Evolutionary conservation across 2,113 vertebrate genomes (phyloP), one percentile per base, ranked within the genome.

Genomic region (Orthonyx spaldingii): DNA sequence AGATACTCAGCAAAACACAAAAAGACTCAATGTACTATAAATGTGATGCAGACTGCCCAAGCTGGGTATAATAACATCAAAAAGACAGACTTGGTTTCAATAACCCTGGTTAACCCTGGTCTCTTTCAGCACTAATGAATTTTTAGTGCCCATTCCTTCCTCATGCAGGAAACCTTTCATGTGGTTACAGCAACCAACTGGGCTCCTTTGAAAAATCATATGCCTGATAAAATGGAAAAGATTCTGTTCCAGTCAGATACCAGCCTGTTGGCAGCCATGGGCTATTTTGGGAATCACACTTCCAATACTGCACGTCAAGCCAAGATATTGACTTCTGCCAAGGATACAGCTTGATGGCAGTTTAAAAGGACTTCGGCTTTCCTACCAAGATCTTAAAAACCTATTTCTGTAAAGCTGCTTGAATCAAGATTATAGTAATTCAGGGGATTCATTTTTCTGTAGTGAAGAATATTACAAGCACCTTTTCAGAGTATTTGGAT

Each of bases 271-370:
- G 72, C 87, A 91, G 78, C 41, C 81, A 41, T 16, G 16, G 20
- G 50, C 57, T 96, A 76, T 95, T 96, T 57, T 76, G 88, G 75
- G 94, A 89, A 53, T 87, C 78, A 60, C 75, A 56, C 61, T 95
- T 52, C 75, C 88, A 60, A 76, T 93, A 87, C 57, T n/a, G 35
- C 60, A 57, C 15, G 1, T 68, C 81, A 82, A 39, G 44, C 32
- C 52, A 79, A 70, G 33, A 82, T 75, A 70, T 72, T 39, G 44
- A 44, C 52, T 95, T 63, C 77, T 87, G 23, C 88, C 72, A 75
- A 78, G 61, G 44, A 53, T 85, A 64, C 19, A 56, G 57, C 47
- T 68, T 77, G 32, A 27, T 47, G 33, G 22, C 23, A 55, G 23
- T 68, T 64, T 72, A 33, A 49, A 90, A 82, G 37, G 26, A 47